phyloP scores from a whole-genome alignment of 1,140 invertebrate genomes.

The Manduca sexta region DNA sequence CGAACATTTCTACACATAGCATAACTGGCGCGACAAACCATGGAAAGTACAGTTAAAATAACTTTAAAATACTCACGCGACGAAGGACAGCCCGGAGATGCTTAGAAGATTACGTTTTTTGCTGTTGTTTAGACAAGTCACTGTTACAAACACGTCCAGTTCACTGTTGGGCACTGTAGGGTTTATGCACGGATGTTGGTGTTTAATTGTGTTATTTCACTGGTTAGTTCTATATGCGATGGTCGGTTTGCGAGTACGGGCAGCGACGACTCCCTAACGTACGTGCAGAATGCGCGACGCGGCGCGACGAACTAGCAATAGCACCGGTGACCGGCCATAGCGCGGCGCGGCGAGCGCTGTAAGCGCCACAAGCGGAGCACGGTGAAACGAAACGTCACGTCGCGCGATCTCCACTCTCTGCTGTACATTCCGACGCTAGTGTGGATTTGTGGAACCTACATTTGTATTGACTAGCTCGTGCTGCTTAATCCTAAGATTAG shows the following conservation, averaged over 20 bases:
- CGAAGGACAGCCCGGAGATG: conserved; percentile 33
- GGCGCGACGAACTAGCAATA: conserved; percentile 46
- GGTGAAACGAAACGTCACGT: conserved; percentile 28
- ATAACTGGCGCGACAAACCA: conserved; percentile 49
- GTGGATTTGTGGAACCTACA: conserved; percentile 20
- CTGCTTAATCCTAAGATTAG: too few species aligned
- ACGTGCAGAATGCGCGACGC: conserved; percentile 30
- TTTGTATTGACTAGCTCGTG: neutral
- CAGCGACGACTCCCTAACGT: conserved; percentile 3
- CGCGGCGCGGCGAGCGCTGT: neutral
- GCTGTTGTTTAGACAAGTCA: conserved; percentile 18
- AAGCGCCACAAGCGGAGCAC: conserved; percentile 8
- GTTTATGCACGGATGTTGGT: conserved; percentile 37
- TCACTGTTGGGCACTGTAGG: conserved; percentile 41
- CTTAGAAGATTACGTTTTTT: conserved; percentile 37
- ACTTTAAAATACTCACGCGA: conserved; percentile 57
- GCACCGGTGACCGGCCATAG: neutral
- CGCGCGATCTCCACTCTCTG: conserved; percentile 30
- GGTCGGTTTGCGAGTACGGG: conserved; percentile 16
- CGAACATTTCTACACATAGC: conserved; percentile 45
- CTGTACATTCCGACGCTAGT: conserved; percentile 1
- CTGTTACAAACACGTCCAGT: conserved; percentile 27
- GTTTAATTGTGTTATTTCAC: conserved; percentile 33
- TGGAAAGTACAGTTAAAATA: conserved; percentile 66
- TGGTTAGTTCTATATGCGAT: conserved; percentile 46